Evolutionary conservation across 2,888 invertebrate genomes (phyloP).

Genomic region (Eledone cirrhosa): DNA sequence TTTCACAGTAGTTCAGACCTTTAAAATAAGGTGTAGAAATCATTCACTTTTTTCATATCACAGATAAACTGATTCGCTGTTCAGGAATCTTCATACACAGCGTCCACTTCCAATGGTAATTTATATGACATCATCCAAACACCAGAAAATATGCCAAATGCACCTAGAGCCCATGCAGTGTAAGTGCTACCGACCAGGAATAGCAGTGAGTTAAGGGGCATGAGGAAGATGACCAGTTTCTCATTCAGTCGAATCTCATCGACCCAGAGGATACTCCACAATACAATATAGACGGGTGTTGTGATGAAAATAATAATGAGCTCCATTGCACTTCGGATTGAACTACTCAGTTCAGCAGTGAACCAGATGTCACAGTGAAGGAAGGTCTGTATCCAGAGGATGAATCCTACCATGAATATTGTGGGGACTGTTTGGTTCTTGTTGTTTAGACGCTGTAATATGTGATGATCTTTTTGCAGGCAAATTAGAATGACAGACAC

Average conservation of each 20-base stretch:
- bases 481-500: slow-evolving; percentile 50
- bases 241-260: slow-evolving; percentile 46
- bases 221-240: slow-evolving; percentile 51
- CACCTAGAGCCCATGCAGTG: slow-evolving; percentile 48
- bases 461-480: slow-evolving; percentile 50
- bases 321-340: slow-evolving; percentile 47
- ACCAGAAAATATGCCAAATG: slow-evolving; percentile 45
- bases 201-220: slow-evolving; percentile 50
- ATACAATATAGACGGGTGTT: slow-evolving; percentile 48
- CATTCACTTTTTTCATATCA: no score
- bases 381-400: slow-evolving; percentile 46
- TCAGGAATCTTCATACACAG: not conserved
- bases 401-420: slow-evolving; percentile 43
- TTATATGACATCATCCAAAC: slow-evolving; percentile 55
- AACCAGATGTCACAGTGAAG: slow-evolving; percentile 46
- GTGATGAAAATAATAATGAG: slow-evolving; percentile 42
- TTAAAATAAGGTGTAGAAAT: no score
- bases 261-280: slow-evolving; percentile 54
- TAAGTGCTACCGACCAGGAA: slow-evolving; percentile 49
- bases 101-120: slow-evolving; percentile 41
- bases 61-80: no score
- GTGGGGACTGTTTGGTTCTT: slow-evolving; percentile 54
- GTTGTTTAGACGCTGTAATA: slow-evolving; percentile 45
- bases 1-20: no score
- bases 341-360: not conserved